These are phyloP conservation scores for Lampris megalopsis DNA, from an alignment of 2,113 vertebrate species.

Conservation along the genomic window DNA sequence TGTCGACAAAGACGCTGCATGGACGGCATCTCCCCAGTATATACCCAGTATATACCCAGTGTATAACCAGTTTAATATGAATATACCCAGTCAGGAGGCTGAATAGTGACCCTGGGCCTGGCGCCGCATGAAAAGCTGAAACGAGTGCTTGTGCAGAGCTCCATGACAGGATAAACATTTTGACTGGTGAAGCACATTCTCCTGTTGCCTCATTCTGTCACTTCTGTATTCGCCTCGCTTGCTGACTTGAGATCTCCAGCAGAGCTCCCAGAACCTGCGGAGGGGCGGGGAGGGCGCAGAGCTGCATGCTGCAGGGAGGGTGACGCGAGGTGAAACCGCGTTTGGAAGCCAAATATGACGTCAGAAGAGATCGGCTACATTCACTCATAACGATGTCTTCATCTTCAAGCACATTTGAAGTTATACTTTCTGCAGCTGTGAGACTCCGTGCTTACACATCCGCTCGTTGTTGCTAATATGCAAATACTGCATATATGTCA, in stretches of 20 bases:
- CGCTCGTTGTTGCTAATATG: no score
- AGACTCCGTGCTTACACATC: no score
- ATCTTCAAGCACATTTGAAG: neutral
- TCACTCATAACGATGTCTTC: slow-evolving; percentile 24
- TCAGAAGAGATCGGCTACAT: slow-evolving; percentile 19
- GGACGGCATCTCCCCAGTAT: no score
- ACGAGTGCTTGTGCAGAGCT: no score
- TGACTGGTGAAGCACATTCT: no score
- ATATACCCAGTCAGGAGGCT: slow-evolving; percentile 21
- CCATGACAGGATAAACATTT: no score
- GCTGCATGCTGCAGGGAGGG: neutral
- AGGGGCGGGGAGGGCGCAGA: neutral
- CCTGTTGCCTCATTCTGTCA: neutral
- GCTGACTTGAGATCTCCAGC: neutral
- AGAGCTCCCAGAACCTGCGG: neutral
- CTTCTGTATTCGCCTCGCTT: neutral
- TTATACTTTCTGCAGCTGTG: neutral
- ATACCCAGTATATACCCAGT: no score
- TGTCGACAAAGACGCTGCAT: no score
- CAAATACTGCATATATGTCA: no score
- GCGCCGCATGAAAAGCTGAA: no score
- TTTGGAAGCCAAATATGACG: slow-evolving; percentile 12
- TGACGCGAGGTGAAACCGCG: slow-evolving; percentile 11
- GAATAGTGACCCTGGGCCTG: neutral
- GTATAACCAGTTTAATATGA: no score